Evolutionary conservation across 1,140 invertebrate species (phyloP).

Genomic region (Steinernema khuongi): DNA sequence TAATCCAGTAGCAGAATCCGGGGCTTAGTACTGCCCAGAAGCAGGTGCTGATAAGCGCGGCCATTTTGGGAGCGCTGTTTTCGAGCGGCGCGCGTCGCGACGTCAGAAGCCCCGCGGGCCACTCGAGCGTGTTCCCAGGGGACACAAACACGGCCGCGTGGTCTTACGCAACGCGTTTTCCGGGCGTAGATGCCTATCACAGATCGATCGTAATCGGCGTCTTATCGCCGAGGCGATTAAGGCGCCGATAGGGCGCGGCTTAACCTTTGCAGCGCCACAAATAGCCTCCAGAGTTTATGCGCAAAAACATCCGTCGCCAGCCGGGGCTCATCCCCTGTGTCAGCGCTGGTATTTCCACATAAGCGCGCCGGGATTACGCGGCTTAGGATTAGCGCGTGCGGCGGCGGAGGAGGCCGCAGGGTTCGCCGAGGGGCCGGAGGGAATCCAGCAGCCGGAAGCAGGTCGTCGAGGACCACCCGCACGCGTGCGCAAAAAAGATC

Average conservation of each 20-base stretch:
- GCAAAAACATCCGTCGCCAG: constrained; percentile 7
- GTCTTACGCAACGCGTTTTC: too few species aligned
- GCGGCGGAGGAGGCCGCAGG: neutral
- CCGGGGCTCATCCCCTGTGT: neutral
- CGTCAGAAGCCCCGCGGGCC: too few species aligned
- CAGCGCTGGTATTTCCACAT: neutral
- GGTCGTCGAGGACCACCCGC: neutral
- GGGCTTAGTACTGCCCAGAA: too few species aligned
- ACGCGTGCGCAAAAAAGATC: neutral
- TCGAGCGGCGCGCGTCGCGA: too few species aligned
- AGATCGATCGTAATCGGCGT: too few species aligned
- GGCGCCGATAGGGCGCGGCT: neutral
- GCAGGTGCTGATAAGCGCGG: too few species aligned
- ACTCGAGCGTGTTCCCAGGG: too few species aligned
- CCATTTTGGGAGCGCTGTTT: too few species aligned
- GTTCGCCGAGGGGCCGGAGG: neutral
- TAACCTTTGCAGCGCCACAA: constrained; percentile 15
- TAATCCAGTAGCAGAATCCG: too few species aligned
- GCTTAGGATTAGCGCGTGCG: neutral
- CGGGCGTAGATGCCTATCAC: too few species aligned
- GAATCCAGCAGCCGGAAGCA: neutral
- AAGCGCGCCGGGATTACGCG: neutral
- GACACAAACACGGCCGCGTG: too few species aligned
- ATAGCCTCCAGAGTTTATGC: neutral
- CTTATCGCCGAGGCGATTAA: too few species aligned